Percentiles rank a stretch among this genome's conserved stretches.
Conservation (phyloP, 2,113 vertebrate species). For the Cyanoderma ruficeps region DNA sequence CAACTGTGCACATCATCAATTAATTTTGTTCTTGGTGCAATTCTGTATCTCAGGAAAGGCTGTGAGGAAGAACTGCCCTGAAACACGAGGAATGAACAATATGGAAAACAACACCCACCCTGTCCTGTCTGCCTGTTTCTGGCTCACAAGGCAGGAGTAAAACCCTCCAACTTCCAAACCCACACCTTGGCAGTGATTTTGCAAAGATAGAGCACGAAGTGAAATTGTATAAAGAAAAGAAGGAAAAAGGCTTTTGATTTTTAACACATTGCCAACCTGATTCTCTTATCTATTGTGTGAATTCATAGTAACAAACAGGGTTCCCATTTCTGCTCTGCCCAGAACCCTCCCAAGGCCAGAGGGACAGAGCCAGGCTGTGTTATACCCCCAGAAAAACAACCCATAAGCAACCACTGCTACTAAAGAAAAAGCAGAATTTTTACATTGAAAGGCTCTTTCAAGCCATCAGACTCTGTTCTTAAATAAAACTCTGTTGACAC, state of each 20-base stretch:
- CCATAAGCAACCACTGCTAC: neutral
- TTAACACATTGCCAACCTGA: neutral
- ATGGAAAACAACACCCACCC: neutral
- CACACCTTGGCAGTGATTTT: neutral
- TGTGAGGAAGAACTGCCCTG: neutral
- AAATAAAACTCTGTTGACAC: neutral
- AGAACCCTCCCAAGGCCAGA: neutral
- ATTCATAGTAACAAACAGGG: neutral
- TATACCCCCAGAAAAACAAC: neutral
- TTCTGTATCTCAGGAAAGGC: neutral
- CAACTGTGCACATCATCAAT: fast-evolving
- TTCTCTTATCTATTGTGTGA: neutral
- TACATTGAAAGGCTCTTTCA: neutral
- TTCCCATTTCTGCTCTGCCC: neutral
- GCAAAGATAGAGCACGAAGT: neutral
- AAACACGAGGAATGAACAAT: neutral
- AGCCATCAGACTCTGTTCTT: neutral
- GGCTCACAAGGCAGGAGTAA: neutral
- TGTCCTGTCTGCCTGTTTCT: neutral
- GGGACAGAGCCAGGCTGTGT: neutral
- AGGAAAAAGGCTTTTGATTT: neutral
- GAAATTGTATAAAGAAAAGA: neutral
- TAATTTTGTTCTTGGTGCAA: neutral
- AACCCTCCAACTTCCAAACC: neutral
- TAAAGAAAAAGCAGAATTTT: neutral